phyloP scores from a whole-genome alignment of 1,140 invertebrate genomes.

The Scaptomyza graminum region DNA sequence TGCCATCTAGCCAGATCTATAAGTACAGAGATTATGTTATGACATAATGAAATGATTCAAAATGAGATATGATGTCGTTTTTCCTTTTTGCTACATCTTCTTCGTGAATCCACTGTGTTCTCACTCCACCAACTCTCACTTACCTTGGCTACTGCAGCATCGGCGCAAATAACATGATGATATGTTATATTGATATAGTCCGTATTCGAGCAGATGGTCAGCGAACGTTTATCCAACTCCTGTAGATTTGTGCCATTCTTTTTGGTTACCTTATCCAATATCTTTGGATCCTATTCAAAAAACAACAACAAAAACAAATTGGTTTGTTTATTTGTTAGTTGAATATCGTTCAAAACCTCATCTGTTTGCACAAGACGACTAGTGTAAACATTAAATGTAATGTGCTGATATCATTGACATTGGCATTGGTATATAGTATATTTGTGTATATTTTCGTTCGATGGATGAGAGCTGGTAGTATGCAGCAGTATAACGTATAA shows the following conservation, averaged over 20 bases:
- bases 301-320: background rate
- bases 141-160: conserved; percentile 96
- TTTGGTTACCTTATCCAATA: conserved; percentile 90
- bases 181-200: conserved; percentile 99
- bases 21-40: conserved; percentile 66
- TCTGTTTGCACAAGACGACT: background rate
- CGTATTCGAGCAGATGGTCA: conserved; percentile 99
- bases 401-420: background rate
- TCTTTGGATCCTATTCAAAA: conserved; percentile 90
- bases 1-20: conserved; percentile 96
- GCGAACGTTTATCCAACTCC: conserved; percentile 95
- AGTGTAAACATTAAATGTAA: conserved; percentile 1
- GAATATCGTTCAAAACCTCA: background rate
- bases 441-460: too few species aligned
- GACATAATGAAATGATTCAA: conserved; percentile 17
- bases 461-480: too few species aligned
- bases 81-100: background rate
- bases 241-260: conserved; percentile 89
- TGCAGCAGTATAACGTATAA: too few species aligned
- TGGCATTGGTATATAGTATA: background rate
- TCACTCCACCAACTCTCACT: conserved; percentile 21
- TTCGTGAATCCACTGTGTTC: too few species aligned
- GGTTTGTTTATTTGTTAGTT: background rate
- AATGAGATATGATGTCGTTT: background rate
- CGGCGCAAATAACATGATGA: conserved; percentile 97